A percentile compares a stretch with the other conserved stretches of the same genome.
phyloP scores from a whole-genome alignment of 1,140 invertebrate genomes.

The Neuroterus valhalla region DNA sequence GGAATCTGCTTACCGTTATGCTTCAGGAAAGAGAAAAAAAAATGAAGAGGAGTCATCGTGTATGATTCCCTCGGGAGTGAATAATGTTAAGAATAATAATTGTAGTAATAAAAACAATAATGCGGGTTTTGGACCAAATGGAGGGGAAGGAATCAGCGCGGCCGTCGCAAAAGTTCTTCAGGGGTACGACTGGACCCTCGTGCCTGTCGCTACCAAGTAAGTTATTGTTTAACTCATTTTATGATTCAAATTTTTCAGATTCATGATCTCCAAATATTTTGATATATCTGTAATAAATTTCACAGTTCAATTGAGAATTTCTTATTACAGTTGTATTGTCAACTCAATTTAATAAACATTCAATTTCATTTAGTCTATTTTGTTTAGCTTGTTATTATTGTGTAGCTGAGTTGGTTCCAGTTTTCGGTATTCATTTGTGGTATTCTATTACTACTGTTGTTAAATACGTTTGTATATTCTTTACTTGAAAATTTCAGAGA shows the following conservation, averaged over 20 bases:
- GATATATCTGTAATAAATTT: not conserved
- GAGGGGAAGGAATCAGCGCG: constrained; percentile 80
- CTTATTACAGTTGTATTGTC: no score
- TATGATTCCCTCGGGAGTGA: not conserved
- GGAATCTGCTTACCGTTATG: constrained; percentile 15
- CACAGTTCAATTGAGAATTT: no score
- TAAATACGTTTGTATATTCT: no score
- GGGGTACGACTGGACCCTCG: constrained; percentile 90
- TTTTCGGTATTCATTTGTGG: no score
- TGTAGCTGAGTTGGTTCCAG: no score
- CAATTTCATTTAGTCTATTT: no score
- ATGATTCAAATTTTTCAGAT: not conserved
- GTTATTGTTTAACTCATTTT: constrained; percentile 58
- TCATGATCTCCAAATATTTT: not conserved
- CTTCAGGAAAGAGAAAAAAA: constrained; percentile 55
- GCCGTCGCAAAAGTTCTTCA: constrained; percentile 85
- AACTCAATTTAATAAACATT: no score
- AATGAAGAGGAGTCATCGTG: constrained; percentile 44
- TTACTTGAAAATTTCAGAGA: no score
- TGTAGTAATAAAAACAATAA: constrained; percentile 45
- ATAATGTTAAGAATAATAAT: constrained; percentile 50
- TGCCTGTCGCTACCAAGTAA: constrained; percentile 87
- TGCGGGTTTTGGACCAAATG: constrained; percentile 48
- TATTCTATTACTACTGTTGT: no score
- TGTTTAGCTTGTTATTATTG: no score